Base-by-base conservation (phyloP, 2,113 vertebrate species). In the Crocuta crocuta region DNA sequence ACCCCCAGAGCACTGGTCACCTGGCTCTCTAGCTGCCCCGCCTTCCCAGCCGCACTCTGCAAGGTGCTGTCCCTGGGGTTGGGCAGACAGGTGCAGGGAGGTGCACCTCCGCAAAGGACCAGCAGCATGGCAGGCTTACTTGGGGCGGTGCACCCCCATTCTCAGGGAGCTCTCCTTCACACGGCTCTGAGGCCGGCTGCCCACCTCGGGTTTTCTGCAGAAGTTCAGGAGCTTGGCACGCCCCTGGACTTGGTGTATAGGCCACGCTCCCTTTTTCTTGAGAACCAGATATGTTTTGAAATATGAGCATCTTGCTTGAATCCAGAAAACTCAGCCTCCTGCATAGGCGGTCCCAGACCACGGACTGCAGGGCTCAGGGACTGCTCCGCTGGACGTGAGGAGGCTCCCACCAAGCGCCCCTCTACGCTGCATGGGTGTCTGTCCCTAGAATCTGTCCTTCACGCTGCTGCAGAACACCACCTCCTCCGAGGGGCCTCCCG, bases 391-490 rank as follows among this genome's bases (percentile, higher is more conserved):
- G 10, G 5, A 0, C 24, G 35, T 10, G 35, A n/a, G 8, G 8
- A 8, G 4, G 1, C 5, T 33, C 23, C 87, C 19, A 7, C 24
- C 1, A 15, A 23, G 7, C 4, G 2, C 5, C 43, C n/a, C 1
- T 10, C 31, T 31, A 7, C 12, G 74, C 2, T 24, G 0, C 3
- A 4, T 68, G 81, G 13, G 39, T 61, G 74, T 93, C 82, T 58
- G 71, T 23, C 15, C 48, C 21, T 53, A 7, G 35, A 21, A 12
- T 16, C 58, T 55, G 2, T 7, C 9, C 28, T 45, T 19, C 28
- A 43, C 33, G n/a, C n/a, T n/a, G 17, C 55, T 5, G 21, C 12
- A 21, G 55, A 33, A 66, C 0, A 24, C 53, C 33, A 6, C 31
- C 24, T 70, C 12, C 50, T 61, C 10, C 0, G 0, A 15, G 61